Base-by-base conservation (phyloP, 2,888 invertebrate genomes). In the Orthosia gracilis region DNA sequence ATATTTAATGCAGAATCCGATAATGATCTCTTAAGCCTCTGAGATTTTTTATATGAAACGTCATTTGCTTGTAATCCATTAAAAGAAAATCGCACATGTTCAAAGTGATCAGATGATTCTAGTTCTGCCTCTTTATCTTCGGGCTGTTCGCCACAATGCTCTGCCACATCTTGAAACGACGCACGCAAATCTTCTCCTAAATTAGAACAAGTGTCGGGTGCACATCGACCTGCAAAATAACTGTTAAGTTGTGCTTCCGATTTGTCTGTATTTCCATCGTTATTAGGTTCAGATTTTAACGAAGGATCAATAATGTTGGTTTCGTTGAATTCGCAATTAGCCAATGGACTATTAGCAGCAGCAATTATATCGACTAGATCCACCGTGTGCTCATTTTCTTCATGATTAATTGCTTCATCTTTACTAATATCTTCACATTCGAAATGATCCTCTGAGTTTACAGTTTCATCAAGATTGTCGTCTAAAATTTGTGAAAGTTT, bases 1-100 rank as follows among this genome's bases (percentile, higher is more conserved):
- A 73, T 59, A 81, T 91, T 88, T 84, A 96, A 87, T 59, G 92
- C 95, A 71, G 96, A 94, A 85, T 96, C 96, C 47, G 96, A 96
- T 63, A 94, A 86, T 40, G 95, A 96, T 79, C 96, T 91, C 90
- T 96, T 96, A 40, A 94, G 90, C 0, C 69, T 59, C 23, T 66
- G 74, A 9, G 68, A 57, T 64, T 72, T 83, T 73, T 66, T 85
- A 67, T 72, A 70, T 26, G 62, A n/a, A 21, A 47, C 23, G 18
- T 63, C 54, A 61, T 73, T 64, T 69, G n/a, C 11, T 63, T 73
- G 76, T 58, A 65, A 40, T 65, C 55, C 72, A 59, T 78, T 73
- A 49, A 40, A 78, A 69, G 74, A 69, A 66, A 65, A 31, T 71
- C 71, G 52, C 4, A 61, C 45, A 54, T 69, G 63, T 50, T 82